Conservation (phyloP, 2,113 vertebrate species). For the Sigmodon hispidus region DNA sequence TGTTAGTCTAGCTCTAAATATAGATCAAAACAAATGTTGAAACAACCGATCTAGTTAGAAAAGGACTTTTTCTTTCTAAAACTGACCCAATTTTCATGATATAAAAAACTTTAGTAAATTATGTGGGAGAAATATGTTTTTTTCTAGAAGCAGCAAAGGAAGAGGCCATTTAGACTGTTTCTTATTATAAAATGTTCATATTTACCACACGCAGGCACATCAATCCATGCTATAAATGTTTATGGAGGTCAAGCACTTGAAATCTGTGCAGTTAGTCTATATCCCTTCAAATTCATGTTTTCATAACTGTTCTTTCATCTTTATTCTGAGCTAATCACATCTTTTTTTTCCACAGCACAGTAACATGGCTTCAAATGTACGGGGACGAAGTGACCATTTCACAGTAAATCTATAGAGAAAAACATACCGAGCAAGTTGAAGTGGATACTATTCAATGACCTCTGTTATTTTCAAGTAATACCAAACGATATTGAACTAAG, state of each 20-base stretch:
- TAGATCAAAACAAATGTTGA: neutral
- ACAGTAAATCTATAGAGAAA: neutral
- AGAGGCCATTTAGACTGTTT: constrained; percentile 30
- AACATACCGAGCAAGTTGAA: neutral
- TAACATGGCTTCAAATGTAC: neutral
- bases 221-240: neutral
- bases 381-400: too few relatives aligned
- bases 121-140: neutral
- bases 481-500: constrained; percentile 8
- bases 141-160: constrained; percentile 27
- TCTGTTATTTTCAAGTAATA: constrained; percentile 34
- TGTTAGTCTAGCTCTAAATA: neutral
- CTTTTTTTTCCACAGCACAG: constrained; percentile 19
- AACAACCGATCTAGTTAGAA: neutral
- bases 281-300: constrained; percentile 6
- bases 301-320: neutral
- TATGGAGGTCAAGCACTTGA: neutral
- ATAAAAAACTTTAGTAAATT: constrained; percentile 28
- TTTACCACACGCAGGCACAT: neutral
- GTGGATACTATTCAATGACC: neutral
- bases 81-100: constrained; percentile 28
- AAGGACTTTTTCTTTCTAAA: neutral
- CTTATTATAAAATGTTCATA: neutral
- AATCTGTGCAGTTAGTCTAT: neutral
- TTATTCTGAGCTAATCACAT: neutral